Evolutionary conservation across 2,797 vertebrate genomes (phyloP).

Genomic region (Sebastes oblongus): DNA sequence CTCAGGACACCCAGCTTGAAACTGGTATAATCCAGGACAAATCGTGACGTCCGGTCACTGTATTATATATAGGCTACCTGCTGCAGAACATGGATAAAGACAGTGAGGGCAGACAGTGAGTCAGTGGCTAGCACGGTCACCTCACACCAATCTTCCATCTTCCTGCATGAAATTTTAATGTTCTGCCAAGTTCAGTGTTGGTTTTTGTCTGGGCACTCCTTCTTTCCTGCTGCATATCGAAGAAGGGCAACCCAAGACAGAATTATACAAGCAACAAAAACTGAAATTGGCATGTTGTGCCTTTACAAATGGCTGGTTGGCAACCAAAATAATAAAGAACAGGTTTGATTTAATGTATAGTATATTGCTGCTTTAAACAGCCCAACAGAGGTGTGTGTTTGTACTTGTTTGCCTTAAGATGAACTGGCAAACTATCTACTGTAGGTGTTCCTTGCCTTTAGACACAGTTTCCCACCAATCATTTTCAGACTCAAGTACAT

Average conservation of each 20-base stretch:
- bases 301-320: background rate
- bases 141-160: background rate
- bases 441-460: background rate
- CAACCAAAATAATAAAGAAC: background rate
- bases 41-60: no score
- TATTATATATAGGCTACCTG: background rate
- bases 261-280: background rate
- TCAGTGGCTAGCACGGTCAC: background rate
- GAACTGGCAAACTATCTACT: background rate
- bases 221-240: background rate
- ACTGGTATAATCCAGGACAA: no score
- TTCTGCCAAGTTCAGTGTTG: background rate
- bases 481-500: slow-evolving; percentile 16
- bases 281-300: background rate
- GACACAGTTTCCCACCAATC: slow-evolving; percentile 4
- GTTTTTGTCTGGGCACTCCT: background rate
- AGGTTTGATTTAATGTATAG: no score
- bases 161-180: background rate
- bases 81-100: background rate
- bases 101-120: background rate
- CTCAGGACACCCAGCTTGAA: no score
- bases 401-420: background rate
- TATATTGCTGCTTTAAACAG: background rate
- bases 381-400: background rate
- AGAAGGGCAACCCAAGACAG: background rate